Percentiles rank a stretch among this genome's conserved stretches.
These are phyloP conservation scores for Cephalotes varians DNA, from an alignment of 2,888 invertebrate genomes.

Conservation along the genomic window DNA sequence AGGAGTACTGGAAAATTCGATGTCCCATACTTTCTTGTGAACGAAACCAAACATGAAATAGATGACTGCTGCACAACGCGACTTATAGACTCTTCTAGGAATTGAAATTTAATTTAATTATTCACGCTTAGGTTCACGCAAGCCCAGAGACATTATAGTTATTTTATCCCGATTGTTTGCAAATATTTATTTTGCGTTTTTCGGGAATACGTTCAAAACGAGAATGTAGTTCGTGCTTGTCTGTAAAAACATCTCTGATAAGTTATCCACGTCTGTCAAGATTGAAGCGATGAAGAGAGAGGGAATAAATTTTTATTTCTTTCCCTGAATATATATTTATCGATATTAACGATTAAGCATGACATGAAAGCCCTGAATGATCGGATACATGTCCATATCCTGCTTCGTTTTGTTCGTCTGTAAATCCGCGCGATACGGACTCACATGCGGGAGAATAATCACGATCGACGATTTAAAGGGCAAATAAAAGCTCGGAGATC, in stretches of 20 bases:
- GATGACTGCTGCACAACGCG: not conserved
- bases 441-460: constrained; percentile 31
- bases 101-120: constrained; percentile 9
- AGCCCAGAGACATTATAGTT: not conserved
- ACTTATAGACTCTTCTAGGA: not conserved
- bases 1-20: no score
- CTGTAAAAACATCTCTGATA: not conserved
- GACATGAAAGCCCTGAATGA: not conserved
- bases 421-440: constrained; percentile 6
- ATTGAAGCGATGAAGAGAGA: not conserved
- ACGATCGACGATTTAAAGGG: constrained; percentile 32
- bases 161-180: not conserved
- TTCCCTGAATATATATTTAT: not conserved
- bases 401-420: constrained; percentile 17
- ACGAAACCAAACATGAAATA: no score
- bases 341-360: not conserved
- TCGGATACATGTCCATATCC: not conserved
- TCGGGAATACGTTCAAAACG: not conserved
- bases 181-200: not conserved
- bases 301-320: not conserved
- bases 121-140: not conserved
- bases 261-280: not conserved
- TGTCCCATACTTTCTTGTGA: not conserved
- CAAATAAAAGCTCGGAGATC: constrained; percentile 30
- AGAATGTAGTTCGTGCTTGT: not conserved